These are phyloP conservation scores for Prolemur simus DNA, from an alignment of 2,113 vertebrate genomes.

Conservation along the genomic window DNA sequence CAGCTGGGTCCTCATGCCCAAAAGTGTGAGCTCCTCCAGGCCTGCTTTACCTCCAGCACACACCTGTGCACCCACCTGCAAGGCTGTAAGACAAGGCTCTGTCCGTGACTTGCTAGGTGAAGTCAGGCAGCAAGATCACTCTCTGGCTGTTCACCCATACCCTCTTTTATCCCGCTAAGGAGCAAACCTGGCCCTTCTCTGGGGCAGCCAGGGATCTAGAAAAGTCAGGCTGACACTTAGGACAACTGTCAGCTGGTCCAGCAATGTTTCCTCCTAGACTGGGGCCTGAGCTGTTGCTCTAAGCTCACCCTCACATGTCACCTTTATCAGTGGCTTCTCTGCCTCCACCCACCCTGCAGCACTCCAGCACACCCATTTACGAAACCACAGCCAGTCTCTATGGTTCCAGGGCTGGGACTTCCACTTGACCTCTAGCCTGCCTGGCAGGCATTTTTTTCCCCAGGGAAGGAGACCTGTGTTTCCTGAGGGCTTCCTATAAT, in stretches of 20 bases:
- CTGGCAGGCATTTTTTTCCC: not conserved
- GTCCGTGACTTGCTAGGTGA: not conserved
- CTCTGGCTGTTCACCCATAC: not conserved
- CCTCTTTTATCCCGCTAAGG: not conserved
- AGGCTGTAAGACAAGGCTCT: not conserved
- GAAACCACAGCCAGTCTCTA: not conserved
- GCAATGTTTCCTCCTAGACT: not conserved
- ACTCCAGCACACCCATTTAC: not conserved
- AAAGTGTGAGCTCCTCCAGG: not conserved
- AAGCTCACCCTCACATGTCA: not conserved
- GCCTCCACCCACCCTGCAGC: not conserved
- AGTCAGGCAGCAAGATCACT: not conserved
- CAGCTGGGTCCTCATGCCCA: not conserved
- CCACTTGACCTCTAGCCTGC: not conserved
- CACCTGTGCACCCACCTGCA: not conserved
- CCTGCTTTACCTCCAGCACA: not conserved
- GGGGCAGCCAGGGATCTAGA: not conserved
- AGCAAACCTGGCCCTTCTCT: not conserved
- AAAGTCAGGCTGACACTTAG: not conserved
- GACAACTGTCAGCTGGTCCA: not conserved
- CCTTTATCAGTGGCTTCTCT: conserved; percentile 34
- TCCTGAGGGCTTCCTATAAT: not conserved
- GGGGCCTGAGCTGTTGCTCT: not conserved
- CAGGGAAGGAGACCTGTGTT: not conserved
- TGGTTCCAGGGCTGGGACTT: not conserved